Base-by-base conservation (phyloP, 1,140 invertebrate species). In the Polypedilum pembai region DNA sequence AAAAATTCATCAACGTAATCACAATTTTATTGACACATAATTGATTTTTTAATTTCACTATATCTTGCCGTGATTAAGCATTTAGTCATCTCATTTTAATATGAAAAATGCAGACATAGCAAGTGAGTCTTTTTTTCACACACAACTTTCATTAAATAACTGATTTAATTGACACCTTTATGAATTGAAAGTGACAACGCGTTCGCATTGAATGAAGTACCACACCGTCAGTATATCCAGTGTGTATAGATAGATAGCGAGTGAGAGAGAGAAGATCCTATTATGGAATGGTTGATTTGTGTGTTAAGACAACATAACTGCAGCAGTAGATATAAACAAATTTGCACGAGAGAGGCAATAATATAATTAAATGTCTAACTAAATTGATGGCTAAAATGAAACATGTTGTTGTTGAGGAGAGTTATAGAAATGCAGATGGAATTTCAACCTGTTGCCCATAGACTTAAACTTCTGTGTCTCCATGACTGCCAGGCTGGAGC, bases 291-390 rank as follows among this genome's bases (percentile, higher is more conserved):
- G 45, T n/a, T 56, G 10, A 56, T 56, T 56, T 56, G 45, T 56
- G 45, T 56, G 45, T 56, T 56, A 56, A 56, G n/a, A 56, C 45
- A 56, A 56, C 45, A 56, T 56, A 56, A 56, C 45, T 56, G 12
- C n/a, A 56, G 45, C 12, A 12, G 12, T 1, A 56, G 45, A 10
- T 12, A 12, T n/a, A 56, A 56, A 56, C 12, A 56, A 15, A 56
- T 56, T 4, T 56, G n/a, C n/a, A n/a, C n/a, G n/a, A n/a, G 15
- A 56, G 4, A 56, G 12, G 3, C 45, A 12, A 56, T 56, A 56
- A 56, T 56, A 56, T 56, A 56, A 56, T 56, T 56, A 56, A 56
- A 56, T 56, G 45, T 56, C 45, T 56, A 56, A 56, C 45, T 56
- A 56, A 56, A 56, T 56, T 56, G 45, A 56, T 56, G 45, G 45